Conservation (phyloP, 2,113 vertebrate species). For the Panurus biarmicus region DNA sequence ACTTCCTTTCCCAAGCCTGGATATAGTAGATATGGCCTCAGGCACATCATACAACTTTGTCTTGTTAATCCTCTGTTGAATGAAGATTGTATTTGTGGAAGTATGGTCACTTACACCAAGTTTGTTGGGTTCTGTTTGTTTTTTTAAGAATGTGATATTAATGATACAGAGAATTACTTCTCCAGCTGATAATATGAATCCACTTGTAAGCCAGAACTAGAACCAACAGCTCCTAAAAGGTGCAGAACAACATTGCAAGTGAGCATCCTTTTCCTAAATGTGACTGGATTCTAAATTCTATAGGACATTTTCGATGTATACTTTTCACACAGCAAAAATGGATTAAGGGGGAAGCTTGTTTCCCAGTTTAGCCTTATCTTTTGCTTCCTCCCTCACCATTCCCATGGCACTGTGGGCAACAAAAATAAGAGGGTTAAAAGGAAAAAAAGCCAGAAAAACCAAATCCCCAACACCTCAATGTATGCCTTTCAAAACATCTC, state of each 20-base stretch:
- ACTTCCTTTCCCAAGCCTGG: background rate
- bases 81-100: background rate
- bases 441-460: background rate
- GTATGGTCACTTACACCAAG: background rate
- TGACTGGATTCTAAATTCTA: background rate
- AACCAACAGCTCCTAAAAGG: background rate
- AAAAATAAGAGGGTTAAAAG: background rate
- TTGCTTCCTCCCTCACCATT: background rate
- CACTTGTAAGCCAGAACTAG: background rate
- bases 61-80: background rate
- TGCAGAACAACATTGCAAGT: background rate
- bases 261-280: background rate
- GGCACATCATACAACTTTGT: background rate
- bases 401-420: background rate
- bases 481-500: background rate
- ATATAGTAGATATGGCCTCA: background rate
- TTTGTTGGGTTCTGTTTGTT: too few relatives aligned
- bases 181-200: background rate
- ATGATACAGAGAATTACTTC: background rate
- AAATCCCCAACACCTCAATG: background rate
- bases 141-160: background rate
- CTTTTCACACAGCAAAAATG: background rate
- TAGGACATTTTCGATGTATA: background rate
- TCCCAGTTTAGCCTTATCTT: background rate
- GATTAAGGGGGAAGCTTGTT: background rate